phyloP scores from a whole-genome alignment of 2,888 invertebrate genomes.

The Scaptomyza tumidula region DNA sequence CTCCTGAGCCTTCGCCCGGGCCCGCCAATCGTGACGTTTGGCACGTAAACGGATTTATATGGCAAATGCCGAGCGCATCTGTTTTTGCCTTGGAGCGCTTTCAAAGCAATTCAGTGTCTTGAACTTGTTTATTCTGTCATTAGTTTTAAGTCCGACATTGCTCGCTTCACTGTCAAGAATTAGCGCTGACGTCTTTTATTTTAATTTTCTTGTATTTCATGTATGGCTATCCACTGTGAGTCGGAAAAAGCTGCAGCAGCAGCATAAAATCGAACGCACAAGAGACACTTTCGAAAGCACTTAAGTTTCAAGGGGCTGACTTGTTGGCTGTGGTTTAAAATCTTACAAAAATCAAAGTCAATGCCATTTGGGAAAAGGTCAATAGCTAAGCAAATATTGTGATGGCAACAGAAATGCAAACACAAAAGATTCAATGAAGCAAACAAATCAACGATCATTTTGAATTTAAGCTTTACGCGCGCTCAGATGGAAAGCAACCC shows the following conservation, averaged over 20 bases:
- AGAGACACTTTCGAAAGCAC: slow-evolving; percentile 53
- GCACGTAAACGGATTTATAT: slow-evolving; percentile 70
- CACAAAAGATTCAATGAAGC: not conserved
- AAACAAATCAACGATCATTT: not conserved
- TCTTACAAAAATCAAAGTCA: slow-evolving; percentile 54
- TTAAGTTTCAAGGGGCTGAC: slow-evolving; percentile 39
- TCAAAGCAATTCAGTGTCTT: slow-evolving; percentile 56
- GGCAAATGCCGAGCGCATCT: slow-evolving; percentile 42
- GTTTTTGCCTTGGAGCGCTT: slow-evolving; percentile 59
- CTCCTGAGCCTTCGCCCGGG: not conserved
- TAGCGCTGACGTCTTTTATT: slow-evolving; percentile 40
- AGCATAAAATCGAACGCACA: slow-evolving; percentile 44
- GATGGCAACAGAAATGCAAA: slow-evolving; percentile 6
- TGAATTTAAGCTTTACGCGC: not conserved
- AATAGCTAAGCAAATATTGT: slow-evolving; percentile 37
- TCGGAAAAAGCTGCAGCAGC: slow-evolving; percentile 19
- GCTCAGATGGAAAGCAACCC: not conserved
- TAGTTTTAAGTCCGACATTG: slow-evolving; percentile 63
- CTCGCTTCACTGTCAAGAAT: slow-evolving; percentile 39
- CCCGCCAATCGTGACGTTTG: slow-evolving; percentile 59
- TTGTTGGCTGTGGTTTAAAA: slow-evolving; percentile 34
- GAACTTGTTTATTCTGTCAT: slow-evolving; percentile 69
- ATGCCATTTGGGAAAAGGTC: slow-evolving; percentile 57
- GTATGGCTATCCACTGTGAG: not conserved
- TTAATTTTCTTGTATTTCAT: slow-evolving; percentile 23